Base-by-base conservation (phyloP, 2,113 vertebrate species). In the Setophaga petechia region DNA sequence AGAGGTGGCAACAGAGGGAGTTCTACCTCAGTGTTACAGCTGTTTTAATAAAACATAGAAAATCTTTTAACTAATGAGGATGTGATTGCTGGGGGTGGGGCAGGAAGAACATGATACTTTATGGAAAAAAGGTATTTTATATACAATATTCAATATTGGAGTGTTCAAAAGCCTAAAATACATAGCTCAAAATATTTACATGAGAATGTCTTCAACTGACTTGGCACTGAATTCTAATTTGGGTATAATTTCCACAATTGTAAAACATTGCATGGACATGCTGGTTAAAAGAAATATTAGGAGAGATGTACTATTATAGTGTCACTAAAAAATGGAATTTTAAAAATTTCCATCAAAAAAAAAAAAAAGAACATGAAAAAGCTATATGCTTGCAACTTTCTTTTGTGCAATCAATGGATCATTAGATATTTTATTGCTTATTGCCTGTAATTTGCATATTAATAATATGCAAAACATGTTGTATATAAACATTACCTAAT, bases 51-150 rank as follows among this genome's bases (percentile, higher is more conserved):
- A 88, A 80, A 52, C 15, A 62, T 3, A 80, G 35, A n/a, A 31
- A 46, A 8, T 37, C 18, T 39, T 63, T 73, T 13, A 49, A 21
- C 28, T 89, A 86, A 92, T 21, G 19, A 78, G n/a, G 12, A 63
- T 0, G 0, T 16, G 20, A 54, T 35, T 63, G 10, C 27, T 39
- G 61, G 20, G 46, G 7, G 8, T 28, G 5, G 19, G 8, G 12
- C 8, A 35, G 41, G 21, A 54, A 41, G 16, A 91, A 54, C 11
- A 37, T 6, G 24, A 68, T 12, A 49, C 6, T 58, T 71, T 5
- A 51, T 4, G 10, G 55, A 15, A 43, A 28, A 58, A 43, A 68
- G 7, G 1, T 61, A 78, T 52, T 75, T 75, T 10, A 44, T 44
- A 46, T 17, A 61, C 15, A 23, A 43, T 35, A 69, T 12, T 65